phyloP scores from a whole-genome alignment of 2,797 vertebrate genomes.

The Odontamblyopus lacepedii region DNA sequence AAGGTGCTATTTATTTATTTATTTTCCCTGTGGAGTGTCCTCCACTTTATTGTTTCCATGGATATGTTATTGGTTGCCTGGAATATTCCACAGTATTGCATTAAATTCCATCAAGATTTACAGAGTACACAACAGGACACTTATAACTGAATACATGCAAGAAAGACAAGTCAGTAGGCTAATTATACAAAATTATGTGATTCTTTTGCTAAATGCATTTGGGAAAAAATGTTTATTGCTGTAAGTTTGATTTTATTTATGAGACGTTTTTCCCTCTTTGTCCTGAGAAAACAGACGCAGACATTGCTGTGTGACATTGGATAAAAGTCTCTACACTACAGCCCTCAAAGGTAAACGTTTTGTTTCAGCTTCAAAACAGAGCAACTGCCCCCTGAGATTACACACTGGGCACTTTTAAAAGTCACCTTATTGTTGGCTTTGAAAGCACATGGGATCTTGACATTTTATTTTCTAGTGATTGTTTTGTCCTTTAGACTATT shows the following conservation, averaged over 20 bases:
- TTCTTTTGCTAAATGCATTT: background rate
- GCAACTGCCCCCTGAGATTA: slow-evolving; percentile 1
- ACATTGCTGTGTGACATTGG: background rate
- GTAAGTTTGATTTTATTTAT: background rate
- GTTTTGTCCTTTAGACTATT: background rate
- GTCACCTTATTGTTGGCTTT: background rate
- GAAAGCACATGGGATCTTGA: background rate
- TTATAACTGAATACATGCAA: too few species aligned
- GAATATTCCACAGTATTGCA: background rate
- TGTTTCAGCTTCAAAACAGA: background rate
- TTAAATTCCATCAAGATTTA: background rate
- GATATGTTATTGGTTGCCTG: too few species aligned
- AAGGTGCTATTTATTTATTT: too few species aligned
- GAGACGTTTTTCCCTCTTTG: background rate
- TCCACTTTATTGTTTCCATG: too few species aligned
- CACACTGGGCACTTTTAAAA: background rate
- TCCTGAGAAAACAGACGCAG: background rate
- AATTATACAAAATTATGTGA: background rate
- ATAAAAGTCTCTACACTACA: background rate
- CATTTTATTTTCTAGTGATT: background rate
- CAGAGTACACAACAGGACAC: background rate
- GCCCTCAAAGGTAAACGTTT: background rate
- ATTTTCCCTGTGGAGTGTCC: too few species aligned
- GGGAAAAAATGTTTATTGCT: too few species aligned
- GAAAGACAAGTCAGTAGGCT: background rate